phyloP scores from a whole-genome alignment of 2,113 vertebrate species.

The Leucosticte australis region DNA sequence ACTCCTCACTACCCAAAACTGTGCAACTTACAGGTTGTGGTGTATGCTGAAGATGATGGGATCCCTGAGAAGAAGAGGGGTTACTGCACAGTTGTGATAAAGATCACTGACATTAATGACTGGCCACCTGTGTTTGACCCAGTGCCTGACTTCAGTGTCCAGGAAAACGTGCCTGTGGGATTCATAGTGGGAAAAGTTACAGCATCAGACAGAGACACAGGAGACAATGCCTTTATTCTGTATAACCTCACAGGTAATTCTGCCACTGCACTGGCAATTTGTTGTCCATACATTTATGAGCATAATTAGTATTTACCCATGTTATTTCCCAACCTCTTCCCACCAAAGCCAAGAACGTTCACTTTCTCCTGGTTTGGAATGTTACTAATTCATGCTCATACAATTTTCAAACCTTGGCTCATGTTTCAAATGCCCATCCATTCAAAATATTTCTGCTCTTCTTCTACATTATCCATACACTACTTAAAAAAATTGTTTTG shows the following conservation, averaged over 20 bases:
- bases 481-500: not conserved
- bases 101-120: constrained; percentile 61
- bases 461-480: not conserved
- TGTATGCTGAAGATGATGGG: constrained; percentile 64
- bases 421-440: not conserved
- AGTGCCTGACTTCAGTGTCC: constrained; percentile 15
- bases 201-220: constrained; percentile 55
- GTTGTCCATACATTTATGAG: not conserved
- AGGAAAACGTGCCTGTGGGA: constrained; percentile 32
- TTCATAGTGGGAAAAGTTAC: constrained; percentile 52
- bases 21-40: constrained; percentile 33
- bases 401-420: not conserved
- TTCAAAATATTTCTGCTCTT: not conserved
- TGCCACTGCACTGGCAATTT: not conserved
- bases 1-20: not conserved
- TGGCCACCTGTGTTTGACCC: constrained; percentile 54
- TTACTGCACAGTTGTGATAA: constrained; percentile 59
- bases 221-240: constrained; percentile 62
- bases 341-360: not conserved
- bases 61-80: constrained; percentile 60
- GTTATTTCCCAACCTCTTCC: not conserved
- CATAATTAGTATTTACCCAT: not conserved
- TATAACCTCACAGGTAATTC: constrained; percentile 61
- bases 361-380: not conserved
- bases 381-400: not conserved